phyloP scores from a whole-genome alignment of 2,113 vertebrate species.

The Apus apus region DNA sequence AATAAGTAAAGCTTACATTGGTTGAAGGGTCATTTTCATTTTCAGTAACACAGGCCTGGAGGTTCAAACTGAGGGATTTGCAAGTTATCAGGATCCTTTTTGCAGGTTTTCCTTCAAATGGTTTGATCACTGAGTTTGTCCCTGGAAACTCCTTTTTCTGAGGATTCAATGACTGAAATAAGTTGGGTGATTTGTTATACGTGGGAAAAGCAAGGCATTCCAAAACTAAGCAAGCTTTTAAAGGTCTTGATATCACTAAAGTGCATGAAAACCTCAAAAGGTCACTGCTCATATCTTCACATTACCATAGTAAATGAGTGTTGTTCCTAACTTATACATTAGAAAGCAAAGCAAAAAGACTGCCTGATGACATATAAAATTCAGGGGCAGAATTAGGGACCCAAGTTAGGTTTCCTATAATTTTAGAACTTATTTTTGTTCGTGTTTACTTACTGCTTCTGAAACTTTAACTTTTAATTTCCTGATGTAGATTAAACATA shows the following conservation, averaged over 20 bases:
- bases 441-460: neutral
- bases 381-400: neutral
- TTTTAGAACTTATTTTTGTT: neutral
- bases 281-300: neutral
- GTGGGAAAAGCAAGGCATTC: neutral
- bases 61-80: constrained; percentile 86
- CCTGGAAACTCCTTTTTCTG: constrained; percentile 81
- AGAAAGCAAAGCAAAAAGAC: neutral
- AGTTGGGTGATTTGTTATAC: neutral
- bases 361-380: neutral
- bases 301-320: neutral
- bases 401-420: neutral
- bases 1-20: constrained; percentile 81
- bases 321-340: neutral
- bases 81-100: constrained; percentile 90
- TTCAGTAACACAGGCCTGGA: constrained; percentile 93
- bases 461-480: neutral
- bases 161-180: constrained; percentile 82
- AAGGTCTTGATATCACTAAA: neutral
- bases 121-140: constrained; percentile 77
- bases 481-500: neutral
- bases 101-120: constrained; percentile 91
- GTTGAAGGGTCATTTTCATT: constrained; percentile 88
- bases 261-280: neutral
- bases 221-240: neutral